Evolutionary conservation across 2,797 vertebrate species (phyloP).

Genomic region (Pitangus sulphuratus): DNA sequence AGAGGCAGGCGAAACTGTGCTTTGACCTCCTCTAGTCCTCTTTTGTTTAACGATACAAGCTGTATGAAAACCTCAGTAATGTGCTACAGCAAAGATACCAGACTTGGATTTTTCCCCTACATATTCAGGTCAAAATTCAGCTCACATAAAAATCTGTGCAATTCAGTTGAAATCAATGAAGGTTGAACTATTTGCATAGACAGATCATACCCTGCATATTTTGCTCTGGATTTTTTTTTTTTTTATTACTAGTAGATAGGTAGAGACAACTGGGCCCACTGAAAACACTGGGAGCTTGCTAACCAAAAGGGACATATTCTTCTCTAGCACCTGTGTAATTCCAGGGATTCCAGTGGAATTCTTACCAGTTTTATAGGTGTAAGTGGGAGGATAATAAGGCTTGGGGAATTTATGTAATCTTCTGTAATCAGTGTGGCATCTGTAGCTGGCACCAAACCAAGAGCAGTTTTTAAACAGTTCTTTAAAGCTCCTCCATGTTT

Average conservation of each 20-base stretch:
- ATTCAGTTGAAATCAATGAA: background rate
- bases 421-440: conserved; percentile 49
- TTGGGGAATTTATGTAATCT: conserved; percentile 30
- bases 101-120: background rate
- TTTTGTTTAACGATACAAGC: background rate
- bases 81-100: background rate
- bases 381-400: conserved; percentile 29
- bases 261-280: background rate
- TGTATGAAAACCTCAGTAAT: background rate
- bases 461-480: conserved; percentile 27
- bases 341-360: conserved; percentile 3
- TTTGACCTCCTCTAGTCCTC: background rate
- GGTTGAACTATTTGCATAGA: background rate
- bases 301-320: background rate
- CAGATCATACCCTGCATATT: background rate
- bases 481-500: conserved; percentile 30
- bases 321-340: background rate
- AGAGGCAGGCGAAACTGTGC: background rate
- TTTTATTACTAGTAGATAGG: background rate
- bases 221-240: background rate
- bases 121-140: background rate
- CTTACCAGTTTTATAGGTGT: conserved; percentile 21
- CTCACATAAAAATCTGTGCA: background rate
- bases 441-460: conserved; percentile 49
- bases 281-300: background rate